Percentiles rank a stretch among this genome's conserved stretches.
Evolutionary conservation across 2,113 vertebrate species (phyloP).

Genomic region (Azemiops feae): DNA sequence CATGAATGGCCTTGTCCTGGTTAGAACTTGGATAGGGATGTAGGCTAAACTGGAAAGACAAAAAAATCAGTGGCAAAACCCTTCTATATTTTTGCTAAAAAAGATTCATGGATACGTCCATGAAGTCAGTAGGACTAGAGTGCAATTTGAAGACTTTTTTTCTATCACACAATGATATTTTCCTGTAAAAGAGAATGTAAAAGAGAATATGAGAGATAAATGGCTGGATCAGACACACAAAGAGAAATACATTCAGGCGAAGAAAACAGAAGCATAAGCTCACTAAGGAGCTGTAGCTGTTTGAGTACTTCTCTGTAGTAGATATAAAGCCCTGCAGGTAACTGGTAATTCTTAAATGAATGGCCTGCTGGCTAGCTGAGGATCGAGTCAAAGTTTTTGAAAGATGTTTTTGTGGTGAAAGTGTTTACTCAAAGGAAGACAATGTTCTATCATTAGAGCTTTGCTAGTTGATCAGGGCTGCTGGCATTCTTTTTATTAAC

Average conservation of each 20-base stretch:
- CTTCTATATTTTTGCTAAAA: neutral
- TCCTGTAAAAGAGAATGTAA: neutral
- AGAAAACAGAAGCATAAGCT: neutral
- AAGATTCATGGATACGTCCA: neutral
- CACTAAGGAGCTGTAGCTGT: neutral
- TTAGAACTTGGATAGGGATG: neutral
- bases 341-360: neutral
- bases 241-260: neutral
- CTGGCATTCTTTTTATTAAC: neutral
- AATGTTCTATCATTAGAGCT: neutral
- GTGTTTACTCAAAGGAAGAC: neutral
- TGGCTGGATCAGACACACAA: neutral
- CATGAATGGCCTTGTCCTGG: neutral
- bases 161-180: neutral
- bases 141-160: neutral
- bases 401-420: neutral
- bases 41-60: neutral
- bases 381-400: neutral
- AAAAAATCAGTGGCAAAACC: neutral
- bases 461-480: neutral
- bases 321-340: neutral
- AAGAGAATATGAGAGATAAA: neutral
- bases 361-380: neutral
- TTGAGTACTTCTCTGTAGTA: neutral
- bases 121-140: neutral